A percentile compares a stretch with the other conserved stretches of the same genome.
Evolutionary conservation across 1,140 invertebrate genomes (phyloP).

Genomic region (Saccostrea cuccullata): DNA sequence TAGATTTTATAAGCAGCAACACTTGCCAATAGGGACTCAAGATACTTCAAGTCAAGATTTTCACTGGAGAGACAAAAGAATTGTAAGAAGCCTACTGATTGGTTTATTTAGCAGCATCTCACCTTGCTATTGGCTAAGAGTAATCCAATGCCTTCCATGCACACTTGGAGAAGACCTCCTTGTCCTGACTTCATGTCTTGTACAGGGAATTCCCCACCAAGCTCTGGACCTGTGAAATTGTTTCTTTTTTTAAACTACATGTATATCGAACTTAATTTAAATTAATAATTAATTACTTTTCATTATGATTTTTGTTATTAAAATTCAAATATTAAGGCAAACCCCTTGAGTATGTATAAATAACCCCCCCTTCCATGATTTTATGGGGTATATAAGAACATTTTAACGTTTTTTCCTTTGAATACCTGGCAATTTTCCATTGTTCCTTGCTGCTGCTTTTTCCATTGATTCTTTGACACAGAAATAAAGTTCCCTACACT

Average conservation of each 20-base stretch:
- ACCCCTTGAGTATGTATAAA: no score
- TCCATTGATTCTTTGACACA: slow-evolving; percentile 99
- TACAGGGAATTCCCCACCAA: slow-evolving; percentile 99
- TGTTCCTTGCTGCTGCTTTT: slow-evolving; percentile 90
- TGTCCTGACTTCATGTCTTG: slow-evolving; percentile 97
- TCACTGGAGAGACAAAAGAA: not conserved
- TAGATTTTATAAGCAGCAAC: not conserved
- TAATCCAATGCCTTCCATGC: slow-evolving; percentile 98
- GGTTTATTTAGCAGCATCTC: slow-evolving; percentile 71
- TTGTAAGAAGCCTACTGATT: slow-evolving; percentile 1
- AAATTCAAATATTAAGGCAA: no score
- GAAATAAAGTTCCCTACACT: slow-evolving; percentile 99
- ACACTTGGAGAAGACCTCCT: slow-evolving; percentile 98
- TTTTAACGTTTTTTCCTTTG: slow-evolving; percentile 24
- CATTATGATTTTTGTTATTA: no score
- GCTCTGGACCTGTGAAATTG: slow-evolving; percentile 81
- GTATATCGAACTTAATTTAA: no score
- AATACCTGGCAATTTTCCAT: slow-evolving; percentile 84
- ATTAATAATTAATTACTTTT: no score
- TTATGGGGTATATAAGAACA: no score
- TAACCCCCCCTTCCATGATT: no score
- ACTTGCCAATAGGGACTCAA: not conserved
- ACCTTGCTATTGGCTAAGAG: slow-evolving; percentile 99
- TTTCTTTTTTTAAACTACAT: no score
- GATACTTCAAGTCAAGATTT: not conserved